Evolutionary conservation across 2,888 invertebrate species (phyloP).

Genomic region (Spodoptera exigua): DNA sequence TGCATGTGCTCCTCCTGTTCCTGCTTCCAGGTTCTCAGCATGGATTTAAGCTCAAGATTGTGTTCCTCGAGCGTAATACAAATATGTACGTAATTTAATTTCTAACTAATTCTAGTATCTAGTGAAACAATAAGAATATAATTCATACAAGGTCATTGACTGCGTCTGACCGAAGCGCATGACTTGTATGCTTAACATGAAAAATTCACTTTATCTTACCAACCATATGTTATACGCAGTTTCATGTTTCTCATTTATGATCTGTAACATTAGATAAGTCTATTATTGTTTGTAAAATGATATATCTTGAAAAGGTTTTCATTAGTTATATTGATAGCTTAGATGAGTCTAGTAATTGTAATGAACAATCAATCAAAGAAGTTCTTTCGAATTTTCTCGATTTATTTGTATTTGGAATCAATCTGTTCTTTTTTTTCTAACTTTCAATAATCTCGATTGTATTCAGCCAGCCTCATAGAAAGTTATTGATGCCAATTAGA

Average conservation of each 20-base stretch:
- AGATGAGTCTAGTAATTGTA: no score
- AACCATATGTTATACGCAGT: constrained; percentile 31
- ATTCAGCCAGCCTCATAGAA: not conserved
- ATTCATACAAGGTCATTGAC: constrained; percentile 36
- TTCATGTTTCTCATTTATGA: constrained; percentile 29
- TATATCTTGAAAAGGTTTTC: constrained; percentile 18
- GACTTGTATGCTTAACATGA: constrained; percentile 38
- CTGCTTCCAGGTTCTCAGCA: no score
- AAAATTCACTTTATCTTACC: constrained; percentile 46
- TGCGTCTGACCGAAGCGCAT: constrained; percentile 24
- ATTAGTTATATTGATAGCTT: no score
- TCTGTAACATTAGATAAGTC: constrained; percentile 8
- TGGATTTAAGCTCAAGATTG: no score
- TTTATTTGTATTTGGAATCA: no score
- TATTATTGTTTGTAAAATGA: constrained; percentile 38
- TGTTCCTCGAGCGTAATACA: no score
- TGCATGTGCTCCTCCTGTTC: no score
- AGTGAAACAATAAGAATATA: not conserved
- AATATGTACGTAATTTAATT: no score
- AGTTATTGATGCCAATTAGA: no score
- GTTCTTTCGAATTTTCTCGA: no score
- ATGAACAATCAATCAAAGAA: no score
- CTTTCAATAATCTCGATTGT: not conserved
- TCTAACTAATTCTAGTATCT: no score
- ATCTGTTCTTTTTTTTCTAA: not conserved